Percentiles rank a stretch among this genome's conserved stretches.
Evolutionary conservation across 2,797 vertebrate species (phyloP).

Genomic region (Rhyacichthys aspro): DNA sequence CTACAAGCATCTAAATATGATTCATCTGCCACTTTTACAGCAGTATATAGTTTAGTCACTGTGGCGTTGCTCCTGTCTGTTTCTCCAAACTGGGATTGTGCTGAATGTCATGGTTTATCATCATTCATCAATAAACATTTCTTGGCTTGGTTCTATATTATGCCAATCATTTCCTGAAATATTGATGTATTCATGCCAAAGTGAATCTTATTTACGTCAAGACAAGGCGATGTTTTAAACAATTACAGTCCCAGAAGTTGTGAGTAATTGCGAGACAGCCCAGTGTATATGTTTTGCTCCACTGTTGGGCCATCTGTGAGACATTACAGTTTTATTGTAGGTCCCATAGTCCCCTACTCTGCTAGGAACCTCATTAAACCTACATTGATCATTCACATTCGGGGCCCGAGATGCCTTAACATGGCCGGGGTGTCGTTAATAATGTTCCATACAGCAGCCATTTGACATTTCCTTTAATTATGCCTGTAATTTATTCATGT

Average conservation of each 20-base stretch:
- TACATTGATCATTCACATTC: constrained; percentile 75
- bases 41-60: too few relatives aligned
- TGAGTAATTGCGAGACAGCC: not conserved
- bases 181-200: too few relatives aligned
- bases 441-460: constrained; percentile 74
- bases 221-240: not conserved
- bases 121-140: too few relatives aligned
- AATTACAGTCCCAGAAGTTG: not conserved
- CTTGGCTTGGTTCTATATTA: too few relatives aligned
- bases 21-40: too few relatives aligned
- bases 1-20: too few relatives aligned
- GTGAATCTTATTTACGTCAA: too few relatives aligned
- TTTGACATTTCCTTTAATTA: constrained; percentile 88
- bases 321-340: constrained; percentile 61
- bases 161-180: too few relatives aligned
- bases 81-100: too few relatives aligned
- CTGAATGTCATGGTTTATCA: too few relatives aligned
- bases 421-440: constrained; percentile 75
- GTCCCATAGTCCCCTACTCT: constrained; percentile 50
- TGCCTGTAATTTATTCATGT: constrained; percentile 85
- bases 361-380: constrained; percentile 69
- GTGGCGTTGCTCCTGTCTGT: too few relatives aligned
- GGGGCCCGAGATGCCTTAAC: constrained; percentile 68
- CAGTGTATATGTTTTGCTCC: constrained; percentile 36
- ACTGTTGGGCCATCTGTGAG: constrained; percentile 52